Evolutionary conservation across 2,113 vertebrate species (phyloP), one percentile per base, ranked within the genome.

Genomic region (Sinocyclocheilus anophthalmus): DNA sequence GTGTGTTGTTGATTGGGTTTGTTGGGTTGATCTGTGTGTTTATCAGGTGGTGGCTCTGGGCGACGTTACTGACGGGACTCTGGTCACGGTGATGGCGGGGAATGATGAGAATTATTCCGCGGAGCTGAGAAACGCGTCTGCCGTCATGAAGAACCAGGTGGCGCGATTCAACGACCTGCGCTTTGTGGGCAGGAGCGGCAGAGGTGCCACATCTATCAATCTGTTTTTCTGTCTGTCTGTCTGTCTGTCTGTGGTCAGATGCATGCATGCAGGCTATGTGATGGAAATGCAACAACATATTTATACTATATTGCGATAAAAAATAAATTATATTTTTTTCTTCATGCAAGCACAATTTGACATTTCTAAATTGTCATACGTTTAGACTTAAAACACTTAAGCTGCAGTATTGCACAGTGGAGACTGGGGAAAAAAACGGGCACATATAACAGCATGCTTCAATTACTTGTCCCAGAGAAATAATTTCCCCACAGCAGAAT

Each of bases 91-190:
- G 91, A 99, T 99, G 98, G 98, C 98, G 81, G 98, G 98, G n/a
- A 99, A 99, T 0, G 98, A 99, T 30, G 98, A 99, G 95, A 99
- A 99, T 93, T 99, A 99, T 90, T 99, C 98, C 73, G 98, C 98
- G 53, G 98, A 99, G 92, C 95, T 99, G 94, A 95, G 98, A 80
- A 99, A 99, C 73, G 98, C 98, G 37, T 99, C 98, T 8, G 98
- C 98, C 0, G 98, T 99, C 85, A 99, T 99, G 98, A 99, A 99
- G 95, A 99, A 99, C 94, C 98, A 99, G 94, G 98, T 99, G 91
- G 98, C 98, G 88, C 96, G 98, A 53, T 99, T 99, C 94, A 99
- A 99, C 93, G 98, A 99, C 93, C 94, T 99, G 92, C 96, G 98
- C 94, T 99, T 99, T 88, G 98, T 99, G 91, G 98, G 98, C 91